Evolutionary conservation across 2,113 vertebrate genomes (phyloP).

Genomic region (Hydrochoerus hydrochaeris): DNA sequence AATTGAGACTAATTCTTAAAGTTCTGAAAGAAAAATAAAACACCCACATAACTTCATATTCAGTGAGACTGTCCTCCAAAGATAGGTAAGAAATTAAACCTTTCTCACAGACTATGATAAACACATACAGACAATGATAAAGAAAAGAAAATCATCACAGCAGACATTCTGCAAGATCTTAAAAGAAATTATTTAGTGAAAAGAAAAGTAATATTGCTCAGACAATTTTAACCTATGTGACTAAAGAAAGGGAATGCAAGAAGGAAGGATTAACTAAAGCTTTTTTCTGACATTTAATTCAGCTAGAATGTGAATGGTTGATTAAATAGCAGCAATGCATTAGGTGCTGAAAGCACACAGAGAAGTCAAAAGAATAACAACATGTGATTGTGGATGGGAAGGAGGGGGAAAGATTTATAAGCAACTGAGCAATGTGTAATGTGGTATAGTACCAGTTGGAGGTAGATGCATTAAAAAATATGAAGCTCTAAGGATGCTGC

Average conservation of each 20-base stretch:
- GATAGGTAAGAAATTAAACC: not conserved
- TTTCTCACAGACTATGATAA: not conserved
- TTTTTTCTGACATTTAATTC: not conserved
- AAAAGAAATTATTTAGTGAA: not conserved
- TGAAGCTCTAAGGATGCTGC: not conserved
- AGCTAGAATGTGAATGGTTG: not conserved
- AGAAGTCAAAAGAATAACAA: not conserved
- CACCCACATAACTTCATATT: not conserved
- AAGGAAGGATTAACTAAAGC: not conserved
- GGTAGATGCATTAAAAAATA: not conserved
- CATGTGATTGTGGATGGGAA: too few species aligned
- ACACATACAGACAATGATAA: not conserved
- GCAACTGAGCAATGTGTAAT: rapidly evolving
- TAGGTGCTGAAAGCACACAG: not conserved
- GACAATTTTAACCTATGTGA: not conserved
- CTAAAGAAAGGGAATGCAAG: not conserved
- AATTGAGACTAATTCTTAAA: not conserved
- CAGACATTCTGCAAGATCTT: not conserved
- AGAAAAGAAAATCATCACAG: not conserved
- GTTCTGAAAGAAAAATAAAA: not conserved
- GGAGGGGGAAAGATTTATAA: rapidly evolving
- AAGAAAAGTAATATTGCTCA: not conserved
- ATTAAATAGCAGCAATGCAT: not conserved
- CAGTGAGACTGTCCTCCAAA: not conserved
- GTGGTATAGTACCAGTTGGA: too few species aligned